Base-by-base conservation (phyloP, 2,888 invertebrate species). In the Eupithecia exiguata region DNA sequence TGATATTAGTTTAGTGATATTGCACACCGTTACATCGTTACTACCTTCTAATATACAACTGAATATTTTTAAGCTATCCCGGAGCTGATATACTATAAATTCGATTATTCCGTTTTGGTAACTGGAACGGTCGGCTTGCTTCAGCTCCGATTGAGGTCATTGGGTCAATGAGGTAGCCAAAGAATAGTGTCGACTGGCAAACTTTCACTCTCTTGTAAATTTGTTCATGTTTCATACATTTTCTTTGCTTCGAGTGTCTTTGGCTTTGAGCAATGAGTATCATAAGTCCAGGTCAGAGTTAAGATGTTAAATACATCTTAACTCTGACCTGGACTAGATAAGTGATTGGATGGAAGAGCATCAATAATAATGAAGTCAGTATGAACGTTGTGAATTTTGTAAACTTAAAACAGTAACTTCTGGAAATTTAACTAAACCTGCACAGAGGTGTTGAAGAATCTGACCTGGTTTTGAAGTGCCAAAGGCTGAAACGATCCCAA, bases 111-210 rank as follows among this genome's bases (percentile, higher is more conserved):
- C 79, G 81, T 83, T 84, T 81, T 74, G 69, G 75, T 70, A 76
- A 75, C 68, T 74, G 81, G 74, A 78, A 77, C 82, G 80, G 82
- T 78, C 82, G 80, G 79, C 81, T 82, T 80, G 80, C 83, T 84
- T 85, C 85, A 83, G 80, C 77, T 70, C 66, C 74, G 70, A 88
- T 84, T 79, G 83, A 79, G 89, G 89, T 84, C 77, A 89, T 79
- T 79, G 74, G 88, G 88, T 84, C 87, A 85, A 78, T 81, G 81
- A 75, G 76, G 74, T 69, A 61, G 66, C 70, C 18, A 53, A 58
- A 65, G 65, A 36, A 25, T 62, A 69, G 69, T 69, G n/a, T 12
- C 12, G 5, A 38, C 40, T 12, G n/a, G 36, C 35, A n/a, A 66
- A 71, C n/a, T 69, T 69, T 74, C 69, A 68, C 66, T 61, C 62